Evolutionary conservation across 2,888 invertebrate species (phyloP).

Genomic region (Linyphia triangularis): DNA sequence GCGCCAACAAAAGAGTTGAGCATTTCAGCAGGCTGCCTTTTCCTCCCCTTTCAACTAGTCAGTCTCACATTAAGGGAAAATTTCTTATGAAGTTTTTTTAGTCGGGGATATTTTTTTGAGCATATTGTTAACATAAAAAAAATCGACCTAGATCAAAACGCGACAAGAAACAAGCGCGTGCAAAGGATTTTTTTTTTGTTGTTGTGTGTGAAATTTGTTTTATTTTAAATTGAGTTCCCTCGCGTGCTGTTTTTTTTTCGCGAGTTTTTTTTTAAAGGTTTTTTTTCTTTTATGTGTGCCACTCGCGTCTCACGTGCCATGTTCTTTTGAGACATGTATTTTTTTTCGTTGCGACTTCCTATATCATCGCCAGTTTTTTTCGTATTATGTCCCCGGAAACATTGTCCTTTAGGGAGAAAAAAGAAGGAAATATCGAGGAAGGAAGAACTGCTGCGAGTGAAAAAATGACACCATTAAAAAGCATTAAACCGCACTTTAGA

Average conservation of each 20-base stretch:
- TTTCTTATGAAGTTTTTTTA: neutral
- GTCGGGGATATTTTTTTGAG: neutral
- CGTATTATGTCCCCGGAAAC: slow-evolving; percentile 52
- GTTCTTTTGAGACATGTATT: neutral
- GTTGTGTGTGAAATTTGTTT: neutral
- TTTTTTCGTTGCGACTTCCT: slow-evolving; percentile 29
- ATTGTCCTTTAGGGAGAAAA: slow-evolving; percentile 45
- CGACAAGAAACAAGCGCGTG: slow-evolving; percentile 65
- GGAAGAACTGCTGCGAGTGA: slow-evolving; percentile 13
- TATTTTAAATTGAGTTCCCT: slow-evolving; percentile 35
- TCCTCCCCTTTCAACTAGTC: slow-evolving; percentile 17
- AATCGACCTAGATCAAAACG: slow-evolving; percentile 62
- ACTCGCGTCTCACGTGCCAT: slow-evolving; percentile 3
- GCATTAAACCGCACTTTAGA: slow-evolving; percentile 62
- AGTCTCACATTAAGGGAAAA: neutral
- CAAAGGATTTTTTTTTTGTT: neutral
- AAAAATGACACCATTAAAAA: slow-evolving; percentile 73
- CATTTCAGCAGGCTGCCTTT: slow-evolving; percentile 48
- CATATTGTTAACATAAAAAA: slow-evolving; percentile 30
- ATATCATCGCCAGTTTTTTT: slow-evolving; percentile 48
- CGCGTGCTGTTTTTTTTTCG: slow-evolving; percentile 29
- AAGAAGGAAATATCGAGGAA: neutral
- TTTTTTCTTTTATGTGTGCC: slow-evolving; percentile 23
- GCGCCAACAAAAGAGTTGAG: slow-evolving; percentile 71
- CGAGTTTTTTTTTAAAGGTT: neutral